These are phyloP conservation scores for Epistrophe grossulariae DNA, from an alignment of 2,888 invertebrate genomes.

Conservation along the genomic window DNA sequence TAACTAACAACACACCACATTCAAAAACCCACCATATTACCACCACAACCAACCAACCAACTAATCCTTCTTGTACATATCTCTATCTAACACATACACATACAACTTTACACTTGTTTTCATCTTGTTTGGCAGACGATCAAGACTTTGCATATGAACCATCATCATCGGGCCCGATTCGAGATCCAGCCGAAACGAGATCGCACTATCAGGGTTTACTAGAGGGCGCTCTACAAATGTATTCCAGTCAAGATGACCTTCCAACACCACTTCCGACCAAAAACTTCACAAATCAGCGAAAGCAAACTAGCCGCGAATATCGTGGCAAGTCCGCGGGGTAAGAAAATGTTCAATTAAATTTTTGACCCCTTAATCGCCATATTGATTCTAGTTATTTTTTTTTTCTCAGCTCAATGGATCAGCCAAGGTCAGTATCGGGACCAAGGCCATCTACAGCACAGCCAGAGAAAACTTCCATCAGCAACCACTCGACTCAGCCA, in stretches of 20 bases:
- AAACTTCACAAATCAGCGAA: conserved; percentile 80
- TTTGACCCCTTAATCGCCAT: not conserved
- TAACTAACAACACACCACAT: conserved; percentile 69
- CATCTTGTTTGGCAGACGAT: conserved; percentile 74
- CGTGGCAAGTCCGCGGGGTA: conserved; percentile 83
- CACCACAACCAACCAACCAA: conserved; percentile 56
- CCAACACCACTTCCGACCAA: conserved; percentile 82
- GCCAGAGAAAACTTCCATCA: conserved; percentile 80
- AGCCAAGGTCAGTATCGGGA: conserved; percentile 78
- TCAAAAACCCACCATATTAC: conserved; percentile 57
- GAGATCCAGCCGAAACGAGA: conserved; percentile 82
- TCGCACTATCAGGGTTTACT: conserved; percentile 83
- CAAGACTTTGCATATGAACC: conserved; percentile 51
- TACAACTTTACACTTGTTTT: conserved; percentile 73
- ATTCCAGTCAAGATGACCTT: conserved; percentile 82
- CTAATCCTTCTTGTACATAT: conserved; percentile 67
- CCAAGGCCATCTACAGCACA: conserved; percentile 83
- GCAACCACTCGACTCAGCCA: conserved; percentile 82
- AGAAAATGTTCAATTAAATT: not conserved
- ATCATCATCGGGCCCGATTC: conserved; percentile 77
- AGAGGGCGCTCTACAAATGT: conserved; percentile 84
- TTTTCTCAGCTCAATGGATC: conserved; percentile 76
- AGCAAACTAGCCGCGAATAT: conserved; percentile 80
- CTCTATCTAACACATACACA: conserved; percentile 60
- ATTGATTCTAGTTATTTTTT: not conserved